Percentiles rank a stretch among this genome's conserved stretches.
These are phyloP conservation scores for Sepiola atlantica DNA, from an alignment of 2,888 invertebrate genomes.

Conservation along the genomic window DNA sequence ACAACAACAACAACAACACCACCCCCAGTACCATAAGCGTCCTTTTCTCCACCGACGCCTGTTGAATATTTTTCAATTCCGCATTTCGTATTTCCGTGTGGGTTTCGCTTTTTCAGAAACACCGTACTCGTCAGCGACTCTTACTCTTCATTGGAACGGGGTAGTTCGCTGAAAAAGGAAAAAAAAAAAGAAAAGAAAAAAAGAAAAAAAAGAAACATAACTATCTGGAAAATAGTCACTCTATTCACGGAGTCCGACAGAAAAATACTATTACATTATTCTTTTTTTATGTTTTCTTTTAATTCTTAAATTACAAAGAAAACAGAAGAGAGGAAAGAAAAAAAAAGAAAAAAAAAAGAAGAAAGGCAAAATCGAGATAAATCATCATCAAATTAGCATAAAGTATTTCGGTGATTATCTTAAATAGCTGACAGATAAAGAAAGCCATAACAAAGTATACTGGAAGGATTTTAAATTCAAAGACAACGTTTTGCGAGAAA, in stretches of 20 bases:
- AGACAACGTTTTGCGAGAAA: neutral
- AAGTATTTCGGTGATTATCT: no score
- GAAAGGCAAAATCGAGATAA: no score
- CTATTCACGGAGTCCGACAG: no score
- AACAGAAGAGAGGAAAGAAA: no score
- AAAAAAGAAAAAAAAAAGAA: no score
- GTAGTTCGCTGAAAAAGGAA: neutral
- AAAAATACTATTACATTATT: no score
- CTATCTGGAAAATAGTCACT: no score
- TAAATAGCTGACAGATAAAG: no score
- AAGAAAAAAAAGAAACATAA: neutral
- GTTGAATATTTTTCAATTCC: neutral
- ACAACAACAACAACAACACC: neutral
- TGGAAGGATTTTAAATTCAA: neutral
- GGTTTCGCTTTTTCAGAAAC: constrained; percentile 18
- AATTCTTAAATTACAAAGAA: no score
- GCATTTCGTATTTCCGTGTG: neutral
- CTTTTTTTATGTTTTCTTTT: no score
- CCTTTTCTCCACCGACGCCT: constrained; percentile 20
- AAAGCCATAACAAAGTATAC: neutral
- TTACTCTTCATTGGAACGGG: neutral
- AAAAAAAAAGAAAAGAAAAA: neutral
- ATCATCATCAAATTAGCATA: no score
- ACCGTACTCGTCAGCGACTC: neutral
- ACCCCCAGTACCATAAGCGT: neutral